Base-by-base conservation (phyloP, 2,113 vertebrate genomes). In the Lota lota region DNA sequence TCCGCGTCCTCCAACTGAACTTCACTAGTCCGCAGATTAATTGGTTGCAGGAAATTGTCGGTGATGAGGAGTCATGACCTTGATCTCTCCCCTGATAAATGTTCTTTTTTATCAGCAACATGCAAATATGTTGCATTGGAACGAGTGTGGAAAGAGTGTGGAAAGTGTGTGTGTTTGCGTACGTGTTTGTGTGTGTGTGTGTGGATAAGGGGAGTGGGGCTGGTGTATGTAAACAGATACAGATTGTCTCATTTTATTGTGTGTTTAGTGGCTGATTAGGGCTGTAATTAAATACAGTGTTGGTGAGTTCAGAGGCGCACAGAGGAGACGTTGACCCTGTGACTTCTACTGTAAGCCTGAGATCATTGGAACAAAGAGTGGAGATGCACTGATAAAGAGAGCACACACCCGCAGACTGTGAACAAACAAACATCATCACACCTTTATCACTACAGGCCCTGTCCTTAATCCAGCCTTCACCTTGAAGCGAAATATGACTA, bases 241-340 rank as follows among this genome's bases (percentile, higher is more conserved):
- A 87, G 79, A 91, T 83, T 81, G 83, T 88, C 87, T 87, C 70
- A 77, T 88, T 91, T 87, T 85, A 88, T 87, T 90, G 87, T 90
- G 88, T 91, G 85, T 91, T 90, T 83, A 89, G 81, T 73, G 84
- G 87, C 86, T 90, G 90, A 91, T 93, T 90, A 92, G 83, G 84
- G 78, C 82, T 73, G 81, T 90, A 89, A 91, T 92, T 91, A 90
- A 91, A 89, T 85, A 85, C 80, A 73, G 79, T 83, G 86, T 87
- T 85, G 67, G 82, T 77, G 77, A 83, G 74, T 83, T 87, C 74
- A 74, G 76, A 86, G 81, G 87, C 87, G 88, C 83, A 86, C 82
- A 89, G 85, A 87, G 84, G 85, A 90, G 78, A 87, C 82, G 68
- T 67, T 88, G 89, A 91, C 90, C 88, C 87, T 75, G 69, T 21